Conservation (phyloP, 1,140 invertebrate genomes). For the Bactericera cockerelli region DNA sequence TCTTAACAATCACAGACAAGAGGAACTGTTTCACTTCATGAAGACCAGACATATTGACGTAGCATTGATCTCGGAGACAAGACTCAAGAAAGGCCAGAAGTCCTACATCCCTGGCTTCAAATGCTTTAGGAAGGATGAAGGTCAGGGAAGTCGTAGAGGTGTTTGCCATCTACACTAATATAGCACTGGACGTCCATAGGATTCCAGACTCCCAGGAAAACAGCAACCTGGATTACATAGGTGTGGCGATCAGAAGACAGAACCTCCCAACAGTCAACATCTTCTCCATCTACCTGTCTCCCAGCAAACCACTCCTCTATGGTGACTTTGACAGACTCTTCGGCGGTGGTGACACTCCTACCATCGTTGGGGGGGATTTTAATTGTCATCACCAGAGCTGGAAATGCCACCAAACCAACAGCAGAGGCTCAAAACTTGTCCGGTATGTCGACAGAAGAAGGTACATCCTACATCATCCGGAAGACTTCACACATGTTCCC, state of each 20-base stretch:
- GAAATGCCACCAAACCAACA: neutral
- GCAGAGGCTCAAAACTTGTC: neutral
- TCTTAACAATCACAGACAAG: no score
- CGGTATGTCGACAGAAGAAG: neutral
- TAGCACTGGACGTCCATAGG: constrained; percentile 2
- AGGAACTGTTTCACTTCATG: neutral
- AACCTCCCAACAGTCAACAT: neutral
- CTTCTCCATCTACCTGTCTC: constrained; percentile 3
- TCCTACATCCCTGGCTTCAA: constrained; percentile 9
- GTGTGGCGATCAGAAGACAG: neutral
- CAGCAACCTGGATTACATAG: neutral
- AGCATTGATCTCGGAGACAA: constrained; percentile 7
- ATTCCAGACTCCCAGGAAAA: neutral
- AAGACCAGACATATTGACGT: neutral
- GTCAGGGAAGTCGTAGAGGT: neutral
- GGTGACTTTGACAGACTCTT: neutral
- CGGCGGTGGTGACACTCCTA: neutral
- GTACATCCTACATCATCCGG: neutral
- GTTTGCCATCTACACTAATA: neutral
- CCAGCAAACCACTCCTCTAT: constrained; percentile 4
- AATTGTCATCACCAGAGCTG: constrained; percentile 2
- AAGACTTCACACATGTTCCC: neutral
- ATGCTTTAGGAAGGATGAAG: constrained; percentile 1
- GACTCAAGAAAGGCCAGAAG: neutral
- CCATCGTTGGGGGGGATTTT: constrained; percentile 6